These are phyloP conservation scores for Rotaria sp. DNA, from an alignment of 2,888 invertebrate species.

Conservation along the genomic window DNA sequence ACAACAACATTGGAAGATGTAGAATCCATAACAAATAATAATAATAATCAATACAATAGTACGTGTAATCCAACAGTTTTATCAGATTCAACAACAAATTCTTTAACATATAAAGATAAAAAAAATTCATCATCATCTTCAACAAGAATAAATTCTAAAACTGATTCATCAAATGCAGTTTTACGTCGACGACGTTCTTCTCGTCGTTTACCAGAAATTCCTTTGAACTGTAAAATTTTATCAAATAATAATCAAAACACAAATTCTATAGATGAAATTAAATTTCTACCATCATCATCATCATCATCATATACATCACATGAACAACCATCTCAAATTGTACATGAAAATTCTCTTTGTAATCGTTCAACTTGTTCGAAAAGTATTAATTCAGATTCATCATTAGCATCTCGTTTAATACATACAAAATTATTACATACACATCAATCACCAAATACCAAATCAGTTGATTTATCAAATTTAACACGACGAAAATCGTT, in stretches of 20 bases:
- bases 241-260: background rate
- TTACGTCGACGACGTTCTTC: background rate
- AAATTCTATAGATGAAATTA: background rate
- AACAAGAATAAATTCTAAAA: background rate
- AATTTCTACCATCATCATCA: background rate
- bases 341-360: background rate
- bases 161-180: background rate
- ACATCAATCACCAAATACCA: background rate
- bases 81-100: background rate
- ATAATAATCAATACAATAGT: background rate
- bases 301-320: background rate
- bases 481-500: conserved; percentile 27
- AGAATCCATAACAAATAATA: background rate
- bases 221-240: background rate
- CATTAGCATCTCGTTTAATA: background rate
- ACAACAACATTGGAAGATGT: background rate
- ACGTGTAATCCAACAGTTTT: background rate
- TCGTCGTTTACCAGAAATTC: conserved; percentile 11
- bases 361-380: background rate
- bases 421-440: conserved; percentile 1
- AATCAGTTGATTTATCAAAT: conserved; percentile 36
- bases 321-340: background rate
- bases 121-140: background rate
- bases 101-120: background rate
- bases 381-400: conserved; percentile 29